phyloP scores from a whole-genome alignment of 2,797 vertebrate genomes.

The Heteromormyrus szaboi region DNA sequence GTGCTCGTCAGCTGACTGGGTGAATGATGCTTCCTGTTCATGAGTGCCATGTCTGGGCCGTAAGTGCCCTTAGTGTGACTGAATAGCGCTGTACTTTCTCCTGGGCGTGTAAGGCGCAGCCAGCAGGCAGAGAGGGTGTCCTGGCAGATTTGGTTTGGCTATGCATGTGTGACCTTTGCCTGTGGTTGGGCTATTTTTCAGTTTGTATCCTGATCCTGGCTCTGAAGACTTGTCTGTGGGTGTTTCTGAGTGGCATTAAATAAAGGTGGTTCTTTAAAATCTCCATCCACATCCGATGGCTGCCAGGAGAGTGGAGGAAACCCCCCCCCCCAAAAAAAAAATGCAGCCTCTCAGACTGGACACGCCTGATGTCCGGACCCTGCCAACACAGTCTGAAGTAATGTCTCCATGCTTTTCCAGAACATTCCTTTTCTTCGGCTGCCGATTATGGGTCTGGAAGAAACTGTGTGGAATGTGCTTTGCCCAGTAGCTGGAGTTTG shows the following conservation, averaged over 20 bases:
- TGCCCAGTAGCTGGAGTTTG: not conserved
- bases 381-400: not conserved
- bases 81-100: not conserved
- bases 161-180: not conserved
- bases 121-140: not conserved
- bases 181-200: not conserved
- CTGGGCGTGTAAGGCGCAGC: not conserved
- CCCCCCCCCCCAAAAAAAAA: not conserved
- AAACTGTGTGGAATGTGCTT: not conserved
- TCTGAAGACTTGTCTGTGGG: not conserved
- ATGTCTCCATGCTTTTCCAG: not conserved
- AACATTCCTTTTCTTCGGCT: not conserved
- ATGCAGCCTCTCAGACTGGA: not conserved
- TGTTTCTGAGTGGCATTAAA: not conserved
- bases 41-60: not conserved
- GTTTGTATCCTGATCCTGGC: not conserved
- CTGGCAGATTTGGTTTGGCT: not conserved
- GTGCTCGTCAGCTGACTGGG: not conserved
- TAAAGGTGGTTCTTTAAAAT: not conserved
- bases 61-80: not conserved
- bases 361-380: not conserved
- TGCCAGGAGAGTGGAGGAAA: not conserved
- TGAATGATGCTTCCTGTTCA: not conserved
- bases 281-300: not conserved
- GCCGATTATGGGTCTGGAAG: not conserved